Base-by-base conservation (phyloP, 2,113 vertebrate species). In the Recurvirostra avosetta region DNA sequence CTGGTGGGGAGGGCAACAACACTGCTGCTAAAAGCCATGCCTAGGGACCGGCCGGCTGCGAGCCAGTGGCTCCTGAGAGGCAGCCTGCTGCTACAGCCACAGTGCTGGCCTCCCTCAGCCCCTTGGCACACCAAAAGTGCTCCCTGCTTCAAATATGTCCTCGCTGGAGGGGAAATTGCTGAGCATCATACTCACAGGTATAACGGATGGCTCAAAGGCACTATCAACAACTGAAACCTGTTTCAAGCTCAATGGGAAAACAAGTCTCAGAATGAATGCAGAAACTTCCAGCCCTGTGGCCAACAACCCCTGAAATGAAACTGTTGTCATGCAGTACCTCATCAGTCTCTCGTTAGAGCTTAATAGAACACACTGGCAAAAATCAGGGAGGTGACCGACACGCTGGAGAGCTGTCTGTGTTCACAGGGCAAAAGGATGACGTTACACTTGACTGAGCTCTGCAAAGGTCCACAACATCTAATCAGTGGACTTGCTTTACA, bases 21-120 rank as follows among this genome's bases (percentile, higher is more conserved):
- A 0, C 29, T 3, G 1, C n/a, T n/a, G 15, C 76, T n/a, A 2
- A 15, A 59, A 38, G 32, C 29, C 0, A 1, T 38, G 30, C 59
- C 32, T 12, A 8, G 9, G 47, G 68, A 22, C n/a, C 10, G 11
- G 14, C 45, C 4, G 1, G 4, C 67, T 34, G 20, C 0, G 3
- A 66, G 25, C 10, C 34, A n/a, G 61, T 1, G 5, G 45, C 55
- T 75, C n/a, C 36, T 0, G 5, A 45, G 40, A n/a, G 19, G 45
- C 45, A 43, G 20, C 8, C 30, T 38, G 22, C 56, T 83, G 34
- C 26, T 62, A 43, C 53, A 59, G 45, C 25, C 74, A 56, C 23
- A 21, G 63, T 2, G 10, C 25, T n/a, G 59, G 40, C 52, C 40
- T 67, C 52, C 43, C 40, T 19, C 52, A 49, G 50, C 29, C 38